Base-by-base conservation (phyloP, 2,888 invertebrate genomes). In the Agonopterix subpropinquella region DNA sequence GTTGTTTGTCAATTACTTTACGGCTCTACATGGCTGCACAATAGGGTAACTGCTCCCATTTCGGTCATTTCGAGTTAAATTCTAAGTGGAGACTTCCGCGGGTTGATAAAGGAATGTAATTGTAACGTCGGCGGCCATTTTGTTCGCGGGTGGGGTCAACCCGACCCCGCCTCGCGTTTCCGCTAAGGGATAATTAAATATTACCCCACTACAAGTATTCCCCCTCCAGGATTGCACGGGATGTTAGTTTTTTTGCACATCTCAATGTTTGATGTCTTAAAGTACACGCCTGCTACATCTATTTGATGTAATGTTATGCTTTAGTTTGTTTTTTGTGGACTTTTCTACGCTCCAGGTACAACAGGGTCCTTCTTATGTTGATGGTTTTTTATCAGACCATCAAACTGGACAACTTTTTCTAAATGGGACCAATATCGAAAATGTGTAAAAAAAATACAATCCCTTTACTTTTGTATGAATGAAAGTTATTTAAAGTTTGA, bases 111-210 rank as follows among this genome's bases (percentile, higher is more conserved):
- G 67, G 70, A 73, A 69, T 73, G 74, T 81, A 79, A 86, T 83
- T 84, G 83, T 83, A 74, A 74, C 70, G 67, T 65, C 61, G 73
- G 76, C 86, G 71, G 87, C 87, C 87, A 87, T 87, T 84, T 87
- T 88, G 83, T 73, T 71, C 63, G 70, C 85, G 83, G 87, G 87
- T 79, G 85, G 87, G 87, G 86, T 86, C 84, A 85, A 67, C 62
- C 55, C 69, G 85, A 84, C 77, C 83, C 87, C 88, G 87, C 88
- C 88, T 86, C 59, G 73, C 75, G 67, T 80, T 86, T 86, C 87
- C 87, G 85, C 76, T 55, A 71, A 69, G 61, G 80, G 73, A 85
- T 85, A 87, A 86, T 88, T 87, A 87, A 85, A 82, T 83, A 79
- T 79, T 78, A 79, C 85, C 85, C 86, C 82, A 82, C 86, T 73